Evolutionary conservation across 2,888 invertebrate species (phyloP), one percentile per base, ranked within the genome.

Genomic region (Leptopilina myrica): DNA sequence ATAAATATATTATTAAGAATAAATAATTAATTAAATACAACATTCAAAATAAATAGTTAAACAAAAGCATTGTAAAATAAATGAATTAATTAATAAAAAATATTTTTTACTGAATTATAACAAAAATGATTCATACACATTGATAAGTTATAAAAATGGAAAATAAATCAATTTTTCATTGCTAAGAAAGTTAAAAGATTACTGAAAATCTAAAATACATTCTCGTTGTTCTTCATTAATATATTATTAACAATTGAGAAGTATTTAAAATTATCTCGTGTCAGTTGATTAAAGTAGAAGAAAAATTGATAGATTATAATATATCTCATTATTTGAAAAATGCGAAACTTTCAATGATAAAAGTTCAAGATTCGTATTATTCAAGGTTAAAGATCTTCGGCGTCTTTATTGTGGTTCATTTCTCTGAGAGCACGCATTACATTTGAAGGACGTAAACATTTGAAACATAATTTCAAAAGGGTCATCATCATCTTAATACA

Each of bases 221-320:
- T 46, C 49, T 62, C 62, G 9, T 62, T 62, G 20, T 62, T 62
- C 15, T 20, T 62, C 7, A 62, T 62, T 62, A 62, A 6, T 62
- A 15, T 62, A 62, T 20, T 62, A 62, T 20, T 62, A 62, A 9
- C 9, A 15, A 20, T 62, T 62, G 62, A 15, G 59, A 59, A 26
- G 33, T n/a, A 53, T 53, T 49, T 26, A 11, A 53, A 33, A 56
- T 12, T 49, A 49, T 69, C n/a, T 49, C 26, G 11, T 33, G n/a
- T 49, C 33, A 53, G 2, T n/a, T 56, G n/a, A 33, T 56, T 56
- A 62, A n/a, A 69, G 26, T 12, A 7, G 12, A 33, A n/a, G 49
- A 33, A 73, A 73, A 73, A 73, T 73, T 67, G 15, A 56, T 56
- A 33, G 33, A n/a, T 26, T 73, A 33, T 33, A 53, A 73, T 56